Evolutionary conservation across 2,888 invertebrate species (phyloP).

Genomic region (Trissolcus brochymenae): DNA sequence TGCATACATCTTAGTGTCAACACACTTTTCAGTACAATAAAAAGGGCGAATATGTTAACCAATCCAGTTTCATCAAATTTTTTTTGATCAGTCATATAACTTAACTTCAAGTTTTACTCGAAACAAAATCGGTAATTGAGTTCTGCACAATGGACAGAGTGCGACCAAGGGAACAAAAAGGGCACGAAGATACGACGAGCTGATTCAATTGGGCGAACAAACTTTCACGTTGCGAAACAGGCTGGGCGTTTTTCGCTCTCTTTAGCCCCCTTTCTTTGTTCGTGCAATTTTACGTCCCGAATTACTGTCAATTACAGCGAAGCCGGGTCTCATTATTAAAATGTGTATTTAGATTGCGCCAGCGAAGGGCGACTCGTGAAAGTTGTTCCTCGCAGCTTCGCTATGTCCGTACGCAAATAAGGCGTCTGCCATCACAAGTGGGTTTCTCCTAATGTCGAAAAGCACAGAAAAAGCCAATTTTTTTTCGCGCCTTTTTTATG

Average conservation of each 20-base stretch:
- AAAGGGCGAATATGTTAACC: too few species aligned
- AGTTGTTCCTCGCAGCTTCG: conserved; percentile 12
- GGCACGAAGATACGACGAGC: not conserved
- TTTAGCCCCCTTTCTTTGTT: conserved; percentile 8
- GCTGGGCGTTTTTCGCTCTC: not conserved
- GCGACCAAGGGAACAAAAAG: not conserved
- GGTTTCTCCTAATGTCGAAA: conserved; percentile 47
- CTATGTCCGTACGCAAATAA: conserved; percentile 5
- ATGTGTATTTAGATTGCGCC: conserved; percentile 9
- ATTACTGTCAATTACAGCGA: conserved; percentile 15
- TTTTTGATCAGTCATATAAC: too few species aligned
- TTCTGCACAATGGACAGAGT: not conserved
- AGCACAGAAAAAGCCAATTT: conserved; percentile 27
- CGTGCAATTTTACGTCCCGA: conserved; percentile 22
- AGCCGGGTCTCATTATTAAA: conserved; percentile 20
- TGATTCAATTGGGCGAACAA: not conserved
- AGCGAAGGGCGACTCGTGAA: conserved; percentile 19
- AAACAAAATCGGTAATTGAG: not conserved
- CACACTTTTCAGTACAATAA: too few species aligned
- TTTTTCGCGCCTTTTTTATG: conserved; percentile 12
- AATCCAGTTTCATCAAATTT: too few species aligned
- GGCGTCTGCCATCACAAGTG: conserved; percentile 1
- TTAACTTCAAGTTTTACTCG: not conserved
- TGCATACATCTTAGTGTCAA: too few species aligned
- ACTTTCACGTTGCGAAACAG: conserved; percentile 8